Base-by-base conservation (phyloP, 2,797 vertebrate genomes). In the Hypotaenidia philippensis region DNA sequence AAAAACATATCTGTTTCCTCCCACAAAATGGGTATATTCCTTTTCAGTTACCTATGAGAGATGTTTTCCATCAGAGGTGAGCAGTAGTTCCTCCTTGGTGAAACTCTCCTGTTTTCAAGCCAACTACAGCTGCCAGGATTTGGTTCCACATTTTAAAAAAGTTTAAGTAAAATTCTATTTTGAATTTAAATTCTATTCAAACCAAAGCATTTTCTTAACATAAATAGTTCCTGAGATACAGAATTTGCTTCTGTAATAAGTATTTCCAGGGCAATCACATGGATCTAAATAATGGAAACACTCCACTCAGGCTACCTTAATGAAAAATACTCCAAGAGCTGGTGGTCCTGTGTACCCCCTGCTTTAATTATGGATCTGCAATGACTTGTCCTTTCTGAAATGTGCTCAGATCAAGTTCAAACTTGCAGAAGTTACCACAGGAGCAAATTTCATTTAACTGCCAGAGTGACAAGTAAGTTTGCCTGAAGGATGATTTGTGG, bases 401-500 rank as follows among this genome's bases (percentile, higher is more conserved):
- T 14, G 19, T 29, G 52, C 52, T 78, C 40, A 75, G 59, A 81
- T 83, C 93, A 95, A 88, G 91, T 91, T 74, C 49, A 61, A 83
- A 90, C 94, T 88, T 90, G 94, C 32, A 70, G 8, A 91, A 92
- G 52, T 77, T 94, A 77, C 83, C 60, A 91, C 52, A 64, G 52
- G 31, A 91, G 44, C 66, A 91, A 96, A 82, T 32, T 36, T 76
- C 53, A 69, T 83, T 79, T 82, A 84, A 74, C 70, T 93, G 45
- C 61, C 41, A 56, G 40, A 87, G 60, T 79, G 87, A 91, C 89
- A 94, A 84, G 77, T 72, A 95, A 90, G 74, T 91, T 91, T 88
- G 87, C 91, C 87, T 61, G 74, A 90, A 78, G 91, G 63, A 53
- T 79, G 70, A 72, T 79, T 91, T 94, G 91, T 83, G 94, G 94